These are phyloP conservation scores for Agriopis leucophaearia DNA, from an alignment of 2,888 invertebrate genomes.

Conservation along the genomic window DNA sequence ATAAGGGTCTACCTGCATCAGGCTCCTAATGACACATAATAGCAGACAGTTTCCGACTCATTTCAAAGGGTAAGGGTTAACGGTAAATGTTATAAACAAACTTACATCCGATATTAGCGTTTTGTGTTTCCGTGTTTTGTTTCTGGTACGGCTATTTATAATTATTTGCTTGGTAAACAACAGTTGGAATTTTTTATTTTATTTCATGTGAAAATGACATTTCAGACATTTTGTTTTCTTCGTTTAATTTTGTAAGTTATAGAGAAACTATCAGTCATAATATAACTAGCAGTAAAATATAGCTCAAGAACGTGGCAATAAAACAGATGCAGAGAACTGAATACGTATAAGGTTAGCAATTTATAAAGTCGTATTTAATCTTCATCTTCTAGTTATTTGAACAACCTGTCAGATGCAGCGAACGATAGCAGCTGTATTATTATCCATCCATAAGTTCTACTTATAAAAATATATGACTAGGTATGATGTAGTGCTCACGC, in stretches of 20 bases:
- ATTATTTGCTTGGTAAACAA: background rate
- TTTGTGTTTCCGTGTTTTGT: conserved; percentile 36
- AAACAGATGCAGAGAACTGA: too few species aligned
- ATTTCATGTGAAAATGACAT: background rate
- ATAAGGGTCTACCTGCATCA: conserved; percentile 82
- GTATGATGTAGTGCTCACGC: conserved; percentile 11
- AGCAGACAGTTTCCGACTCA: conserved; percentile 63
- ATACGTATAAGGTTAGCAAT: too few species aligned
- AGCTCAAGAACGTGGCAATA: too few species aligned
- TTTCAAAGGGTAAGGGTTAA: conserved; percentile 41
- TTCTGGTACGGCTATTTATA: background rate
- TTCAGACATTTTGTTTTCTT: too few species aligned
- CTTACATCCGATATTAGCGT: conserved; percentile 45
- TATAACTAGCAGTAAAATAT: too few species aligned
- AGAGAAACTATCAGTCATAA: too few species aligned
- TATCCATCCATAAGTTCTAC: conserved; percentile 4
- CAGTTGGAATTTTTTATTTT: background rate
- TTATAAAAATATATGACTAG: background rate
- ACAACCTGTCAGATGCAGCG: conserved; percentile 6
- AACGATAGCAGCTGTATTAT: background rate
- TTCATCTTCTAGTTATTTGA: background rate
- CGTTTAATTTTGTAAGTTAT: too few species aligned
- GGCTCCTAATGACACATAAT: conserved; percentile 77
- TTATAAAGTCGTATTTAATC: background rate
- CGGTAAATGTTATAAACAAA: conserved; percentile 44